phyloP scores from a whole-genome alignment of 2,113 vertebrate genomes.

The Eulacestoma nigropectus region DNA sequence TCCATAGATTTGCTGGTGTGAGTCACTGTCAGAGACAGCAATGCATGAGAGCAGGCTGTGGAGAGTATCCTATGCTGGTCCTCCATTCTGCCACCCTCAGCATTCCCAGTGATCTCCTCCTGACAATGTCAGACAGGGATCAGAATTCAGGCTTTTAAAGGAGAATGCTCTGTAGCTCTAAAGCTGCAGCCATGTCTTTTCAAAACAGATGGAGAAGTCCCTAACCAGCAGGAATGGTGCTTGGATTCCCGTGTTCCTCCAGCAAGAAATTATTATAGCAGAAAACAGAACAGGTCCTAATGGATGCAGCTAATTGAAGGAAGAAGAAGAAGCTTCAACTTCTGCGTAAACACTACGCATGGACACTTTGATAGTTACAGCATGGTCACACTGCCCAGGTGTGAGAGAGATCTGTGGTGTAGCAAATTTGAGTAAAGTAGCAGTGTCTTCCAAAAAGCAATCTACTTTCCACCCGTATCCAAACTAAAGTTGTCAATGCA shows the following conservation, averaged over 20 bases:
- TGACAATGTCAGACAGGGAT: background rate
- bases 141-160: background rate
- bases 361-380: background rate
- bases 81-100: background rate
- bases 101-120: background rate
- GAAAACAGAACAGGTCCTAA: background rate
- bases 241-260: background rate
- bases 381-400: background rate
- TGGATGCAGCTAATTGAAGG: background rate
- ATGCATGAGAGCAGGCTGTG: rapidly evolving
- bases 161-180: background rate
- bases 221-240: background rate
- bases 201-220: background rate
- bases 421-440: background rate
- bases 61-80: rapidly evolving
- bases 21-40: background rate
- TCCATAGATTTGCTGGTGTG: background rate
- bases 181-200: background rate
- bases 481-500: background rate
- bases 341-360: background rate
- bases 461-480: background rate
- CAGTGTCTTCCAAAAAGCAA: background rate
- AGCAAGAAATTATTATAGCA: background rate
- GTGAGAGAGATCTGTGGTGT: background rate
- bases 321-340: background rate